Percentiles rank a stretch among this genome's conserved stretches.
Conservation (phyloP, 2,113 vertebrate genomes). For the Alethe castanea region DNA sequence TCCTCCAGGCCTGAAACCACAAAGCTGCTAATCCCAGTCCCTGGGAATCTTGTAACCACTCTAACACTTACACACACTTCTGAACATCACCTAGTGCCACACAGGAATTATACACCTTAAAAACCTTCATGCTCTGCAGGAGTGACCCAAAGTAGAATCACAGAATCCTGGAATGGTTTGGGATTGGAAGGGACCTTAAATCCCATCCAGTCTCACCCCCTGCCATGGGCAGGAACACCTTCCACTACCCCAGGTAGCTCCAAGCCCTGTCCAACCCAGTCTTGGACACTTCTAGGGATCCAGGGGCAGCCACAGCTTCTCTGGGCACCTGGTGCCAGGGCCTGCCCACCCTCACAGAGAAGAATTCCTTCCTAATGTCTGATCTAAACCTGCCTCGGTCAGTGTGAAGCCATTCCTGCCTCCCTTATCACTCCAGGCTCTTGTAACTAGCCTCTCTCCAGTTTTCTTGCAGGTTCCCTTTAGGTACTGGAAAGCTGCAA, state of each 20-base stretch:
- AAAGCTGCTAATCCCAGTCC: neutral
- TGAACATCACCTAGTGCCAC: accelerated
- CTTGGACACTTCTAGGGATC: neutral
- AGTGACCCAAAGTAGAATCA: neutral
- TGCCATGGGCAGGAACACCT: neutral
- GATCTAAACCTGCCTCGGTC: neutral
- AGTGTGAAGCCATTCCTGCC: neutral
- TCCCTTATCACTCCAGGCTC: neutral
- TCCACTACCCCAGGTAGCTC: neutral
- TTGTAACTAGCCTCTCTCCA: neutral
- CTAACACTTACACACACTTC: accelerated
- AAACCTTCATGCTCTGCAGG: accelerated
- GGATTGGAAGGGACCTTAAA: neutral
- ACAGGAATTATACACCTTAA: neutral
- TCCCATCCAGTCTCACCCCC: neutral
- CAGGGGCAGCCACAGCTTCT: neutral
- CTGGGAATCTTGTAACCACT: neutral
- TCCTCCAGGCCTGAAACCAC: neutral
- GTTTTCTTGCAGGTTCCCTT: neutral
- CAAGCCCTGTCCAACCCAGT: neutral
- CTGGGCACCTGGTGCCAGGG: neutral
- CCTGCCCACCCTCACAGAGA: neutral
- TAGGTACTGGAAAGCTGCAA: neutral
- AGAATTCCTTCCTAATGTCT: neutral
- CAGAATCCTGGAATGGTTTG: neutral